These are phyloP conservation scores for Euura saliciscinereae DNA, from an alignment of 1,140 invertebrate genomes.

Conservation along the genomic window DNA sequence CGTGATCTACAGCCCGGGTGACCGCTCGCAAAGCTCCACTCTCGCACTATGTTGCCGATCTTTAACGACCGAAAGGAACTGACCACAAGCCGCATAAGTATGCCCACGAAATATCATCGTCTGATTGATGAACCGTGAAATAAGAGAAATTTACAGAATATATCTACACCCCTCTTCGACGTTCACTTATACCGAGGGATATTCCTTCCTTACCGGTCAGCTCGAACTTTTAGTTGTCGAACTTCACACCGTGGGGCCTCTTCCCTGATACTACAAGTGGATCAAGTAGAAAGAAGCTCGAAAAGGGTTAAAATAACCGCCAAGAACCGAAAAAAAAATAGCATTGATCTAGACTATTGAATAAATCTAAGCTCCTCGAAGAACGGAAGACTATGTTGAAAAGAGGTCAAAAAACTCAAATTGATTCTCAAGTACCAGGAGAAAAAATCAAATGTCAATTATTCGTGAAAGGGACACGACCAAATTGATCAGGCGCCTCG, in stretches of 20 bases:
- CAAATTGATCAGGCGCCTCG: no score
- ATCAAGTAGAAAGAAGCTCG: no score
- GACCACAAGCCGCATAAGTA: slow-evolving; percentile 14
- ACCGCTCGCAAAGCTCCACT: not conserved
- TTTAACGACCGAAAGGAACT: slow-evolving; percentile 17
- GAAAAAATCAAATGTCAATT: no score
- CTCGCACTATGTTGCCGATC: slow-evolving; percentile 16
- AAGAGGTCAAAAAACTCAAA: no score
- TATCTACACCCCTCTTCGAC: slow-evolving; percentile 9
- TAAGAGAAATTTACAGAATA: slow-evolving; percentile 24
- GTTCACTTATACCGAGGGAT: slow-evolving; percentile 19
- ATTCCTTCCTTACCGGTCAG: slow-evolving; percentile 38
- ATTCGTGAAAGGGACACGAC: no score
- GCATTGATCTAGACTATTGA: no score
- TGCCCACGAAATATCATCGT: not conserved
- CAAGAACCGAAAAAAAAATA: no score
- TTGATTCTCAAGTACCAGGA: no score
- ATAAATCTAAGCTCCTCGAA: no score
- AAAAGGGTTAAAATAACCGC: no score
- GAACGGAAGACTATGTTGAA: no score
- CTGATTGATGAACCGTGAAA: not conserved
- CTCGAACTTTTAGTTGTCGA: slow-evolving; percentile 35
- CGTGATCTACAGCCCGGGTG: slow-evolving; percentile 10
- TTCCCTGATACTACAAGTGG: slow-evolving; percentile 11
- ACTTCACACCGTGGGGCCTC: slow-evolving; percentile 43